Evolutionary conservation across 2,888 invertebrate genomes (phyloP).

Genomic region (Podabrus alpinus): DNA sequence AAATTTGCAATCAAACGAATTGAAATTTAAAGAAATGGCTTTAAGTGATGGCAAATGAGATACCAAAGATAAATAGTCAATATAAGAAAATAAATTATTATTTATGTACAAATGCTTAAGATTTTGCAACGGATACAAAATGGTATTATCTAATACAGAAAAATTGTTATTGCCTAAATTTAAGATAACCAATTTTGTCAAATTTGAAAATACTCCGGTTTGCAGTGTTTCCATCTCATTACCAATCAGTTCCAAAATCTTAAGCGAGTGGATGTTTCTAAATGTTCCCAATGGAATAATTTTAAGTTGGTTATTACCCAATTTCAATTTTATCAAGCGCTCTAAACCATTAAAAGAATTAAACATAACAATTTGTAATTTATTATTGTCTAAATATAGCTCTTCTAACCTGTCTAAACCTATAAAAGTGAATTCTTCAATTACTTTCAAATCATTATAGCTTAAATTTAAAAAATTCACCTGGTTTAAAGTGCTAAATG

Average conservation of each 20-base stretch:
- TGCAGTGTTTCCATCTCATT: not conserved
- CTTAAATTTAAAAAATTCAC: not conserved
- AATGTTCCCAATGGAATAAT: not conserved
- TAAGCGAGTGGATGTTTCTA: not conserved
- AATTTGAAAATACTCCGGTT: not conserved
- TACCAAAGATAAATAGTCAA: not conserved
- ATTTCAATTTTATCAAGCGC: not conserved
- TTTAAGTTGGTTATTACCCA: not conserved
- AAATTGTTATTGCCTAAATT: not conserved
- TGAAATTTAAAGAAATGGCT: not conserved
- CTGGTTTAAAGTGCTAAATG: not conserved
- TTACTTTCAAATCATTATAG: not conserved
- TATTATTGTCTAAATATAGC: not conserved
- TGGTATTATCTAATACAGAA: not conserved
- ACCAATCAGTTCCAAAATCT: not conserved
- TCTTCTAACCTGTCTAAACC: not conserved
- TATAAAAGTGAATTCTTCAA: not conserved
- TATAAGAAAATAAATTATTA: not conserved
- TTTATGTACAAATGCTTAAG: not conserved
- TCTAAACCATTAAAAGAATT: not conserved
- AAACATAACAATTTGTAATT: not conserved
- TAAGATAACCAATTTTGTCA: not conserved
- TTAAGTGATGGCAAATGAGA: not conserved
- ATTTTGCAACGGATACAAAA: not conserved
- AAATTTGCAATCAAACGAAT: not conserved